phyloP scores from a whole-genome alignment of 2,888 invertebrate species.

The Parasteatoda lunata region DNA sequence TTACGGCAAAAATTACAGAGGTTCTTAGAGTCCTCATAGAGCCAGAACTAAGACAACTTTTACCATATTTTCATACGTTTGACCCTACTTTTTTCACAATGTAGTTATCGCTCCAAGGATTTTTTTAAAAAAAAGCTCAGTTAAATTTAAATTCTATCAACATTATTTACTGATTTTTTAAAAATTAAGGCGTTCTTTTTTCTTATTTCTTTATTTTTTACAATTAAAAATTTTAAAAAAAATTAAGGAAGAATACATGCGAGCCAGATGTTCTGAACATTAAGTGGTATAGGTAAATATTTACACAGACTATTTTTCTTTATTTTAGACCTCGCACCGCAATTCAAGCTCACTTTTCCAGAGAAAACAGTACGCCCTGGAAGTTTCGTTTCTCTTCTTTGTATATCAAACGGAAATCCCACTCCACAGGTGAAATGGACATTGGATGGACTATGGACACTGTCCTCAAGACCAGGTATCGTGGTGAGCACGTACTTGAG shows the following conservation, averaged over 20 bases:
- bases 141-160: too few species aligned
- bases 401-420: constrained; percentile 69
- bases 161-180: too few species aligned
- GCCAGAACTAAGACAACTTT: too few species aligned
- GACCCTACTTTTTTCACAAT: too few species aligned
- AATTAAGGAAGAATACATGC: background rate
- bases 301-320: background rate
- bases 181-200: background rate
- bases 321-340: constrained; percentile 73
- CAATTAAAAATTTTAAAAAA: background rate
- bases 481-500: constrained; percentile 64
- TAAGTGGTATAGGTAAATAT: background rate
- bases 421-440: constrained; percentile 70
- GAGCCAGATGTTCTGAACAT: background rate
- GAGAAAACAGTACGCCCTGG: constrained; percentile 70
- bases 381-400: constrained; percentile 66
- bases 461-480: constrained; percentile 67
- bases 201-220: background rate
- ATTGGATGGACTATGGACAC: constrained; percentile 68
- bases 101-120: too few species aligned
- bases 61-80: too few species aligned
- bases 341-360: constrained; percentile 71
- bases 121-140: too few species aligned
- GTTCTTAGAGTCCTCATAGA: too few species aligned
- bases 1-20: too few species aligned